Evolutionary conservation across 2,797 vertebrate genomes (phyloP), one percentile per base, ranked within the genome.

Genomic region (Remorina albescens): DNA sequence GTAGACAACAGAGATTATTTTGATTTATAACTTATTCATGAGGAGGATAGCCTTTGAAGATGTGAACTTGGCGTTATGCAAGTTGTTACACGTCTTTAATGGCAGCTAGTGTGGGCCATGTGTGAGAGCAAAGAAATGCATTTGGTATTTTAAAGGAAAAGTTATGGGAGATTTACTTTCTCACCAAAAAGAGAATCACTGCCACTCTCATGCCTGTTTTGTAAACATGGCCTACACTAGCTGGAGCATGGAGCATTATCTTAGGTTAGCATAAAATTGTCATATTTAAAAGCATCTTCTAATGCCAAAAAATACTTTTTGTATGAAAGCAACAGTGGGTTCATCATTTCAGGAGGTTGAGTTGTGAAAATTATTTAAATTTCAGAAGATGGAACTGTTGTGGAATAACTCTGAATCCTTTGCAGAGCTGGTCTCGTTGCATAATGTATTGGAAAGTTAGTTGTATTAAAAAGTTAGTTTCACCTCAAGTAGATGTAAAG

Each of bases 401-500:
- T 34, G 28, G 26, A 25, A 36, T 39, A 8, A 42, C 46, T 23
- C 2, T 2, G 42, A 37, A 11, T 57, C 64, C 25, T 62, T 60
- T 67, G 28, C 53, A 12, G 4, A 10, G 34, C 41, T 28, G 28
- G 36, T 79, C 36, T 50, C 1, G 23, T 49, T 50, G 54, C 65
- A 8, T 78, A 59, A 72, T 61, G 44, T 25, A 4, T 58, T 25
- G 15, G 12, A 42, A 37, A 65, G 56, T 23, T 15, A 54, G 12
- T 83, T 47, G 44, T 25, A 4, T 58, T 25, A 12, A 9, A 42
- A 37, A 65, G 56, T 23, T 15, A 54, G 12, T 83, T 47, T 66
- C 21, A 0, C 8, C 54, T 42, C 25, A 39, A 51, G 16, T 30
- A 11, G 32, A 42, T 0, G 25, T 12, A 19, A 23, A 57, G 23